phyloP scores from a whole-genome alignment of 1,140 invertebrate species.

The Stegodyphus mimosarum region DNA sequence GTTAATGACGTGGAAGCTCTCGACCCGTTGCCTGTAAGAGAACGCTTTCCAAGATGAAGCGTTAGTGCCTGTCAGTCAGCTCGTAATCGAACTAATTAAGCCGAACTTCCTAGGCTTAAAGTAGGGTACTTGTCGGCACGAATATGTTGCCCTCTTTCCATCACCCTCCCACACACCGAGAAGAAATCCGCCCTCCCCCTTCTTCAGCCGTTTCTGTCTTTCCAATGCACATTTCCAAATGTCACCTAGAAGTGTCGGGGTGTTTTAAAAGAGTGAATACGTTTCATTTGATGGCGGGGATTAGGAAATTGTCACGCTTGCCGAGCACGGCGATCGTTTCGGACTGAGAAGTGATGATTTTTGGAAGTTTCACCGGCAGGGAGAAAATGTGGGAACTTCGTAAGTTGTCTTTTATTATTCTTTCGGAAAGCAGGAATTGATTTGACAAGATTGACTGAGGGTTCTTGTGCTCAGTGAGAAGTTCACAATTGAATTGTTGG shows the following conservation, averaged over 20 bases:
- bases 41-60: constrained; percentile 23
- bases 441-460: neutral
- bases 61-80: constrained; percentile 44
- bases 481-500: too few species aligned
- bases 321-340: neutral
- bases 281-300: constrained; percentile 29
- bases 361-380: constrained; percentile 32
- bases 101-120: neutral
- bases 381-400: neutral
- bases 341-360: constrained; percentile 22
- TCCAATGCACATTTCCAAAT: constrained; percentile 27
- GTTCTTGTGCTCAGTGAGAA: too few species aligned
- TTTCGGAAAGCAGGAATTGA: neutral
- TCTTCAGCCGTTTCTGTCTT: constrained; percentile 3
- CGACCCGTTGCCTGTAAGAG: constrained; percentile 15
- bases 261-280: constrained; percentile 20
- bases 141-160: neutral
- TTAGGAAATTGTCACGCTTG: constrained; percentile 47
- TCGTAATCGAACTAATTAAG: constrained; percentile 58
- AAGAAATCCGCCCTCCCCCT: neutral
- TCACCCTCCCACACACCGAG: neutral
- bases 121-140: constrained; percentile 5
- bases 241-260: constrained; percentile 17
- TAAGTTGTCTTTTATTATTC: neutral
- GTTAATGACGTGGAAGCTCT: constrained; percentile 48